A percentile compares a stretch with the other conserved stretches of the same genome.
Conservation (phyloP, 2,797 vertebrate genomes). For the Phalanger gymnotis region DNA sequence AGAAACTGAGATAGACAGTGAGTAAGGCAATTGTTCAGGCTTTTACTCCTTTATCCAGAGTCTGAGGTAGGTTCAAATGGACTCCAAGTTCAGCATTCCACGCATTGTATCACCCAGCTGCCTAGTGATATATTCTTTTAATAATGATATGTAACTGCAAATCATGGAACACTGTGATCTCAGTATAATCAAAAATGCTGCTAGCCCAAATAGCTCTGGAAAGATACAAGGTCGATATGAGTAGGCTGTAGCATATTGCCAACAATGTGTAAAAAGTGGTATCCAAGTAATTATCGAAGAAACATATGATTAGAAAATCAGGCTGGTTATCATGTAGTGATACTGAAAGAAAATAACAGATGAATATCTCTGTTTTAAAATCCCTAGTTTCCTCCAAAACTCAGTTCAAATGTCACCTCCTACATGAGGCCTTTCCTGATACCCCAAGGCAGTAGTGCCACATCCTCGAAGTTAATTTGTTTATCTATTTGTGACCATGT, state of each 20-base stretch:
- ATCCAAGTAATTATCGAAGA: not conserved
- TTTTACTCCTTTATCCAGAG: not conserved
- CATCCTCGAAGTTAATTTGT: not conserved
- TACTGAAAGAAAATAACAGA: not conserved
- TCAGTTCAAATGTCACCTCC: not conserved
- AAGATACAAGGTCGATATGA: not conserved
- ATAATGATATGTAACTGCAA: not conserved
- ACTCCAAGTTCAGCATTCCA: not conserved
- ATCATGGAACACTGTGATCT: not conserved
- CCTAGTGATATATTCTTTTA: not conserved
- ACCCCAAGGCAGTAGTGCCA: not conserved
- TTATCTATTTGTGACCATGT: not conserved
- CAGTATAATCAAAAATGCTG: not conserved
- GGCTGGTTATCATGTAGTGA: not conserved
- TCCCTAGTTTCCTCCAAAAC: not conserved
- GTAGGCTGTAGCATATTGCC: not conserved
- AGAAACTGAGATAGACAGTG: not conserved
- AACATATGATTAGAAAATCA: not conserved
- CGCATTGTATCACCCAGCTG: not conserved
- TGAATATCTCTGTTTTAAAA: not conserved
- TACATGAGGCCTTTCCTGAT: not conserved
- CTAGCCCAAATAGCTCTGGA: not conserved
- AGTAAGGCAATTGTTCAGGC: not conserved
- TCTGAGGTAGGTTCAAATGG: not conserved
- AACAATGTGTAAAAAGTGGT: not conserved